Evolutionary conservation across 1,140 invertebrate species (phyloP), one percentile per base, ranked within the genome.

Genomic region (Pseudoatta argentina): DNA sequence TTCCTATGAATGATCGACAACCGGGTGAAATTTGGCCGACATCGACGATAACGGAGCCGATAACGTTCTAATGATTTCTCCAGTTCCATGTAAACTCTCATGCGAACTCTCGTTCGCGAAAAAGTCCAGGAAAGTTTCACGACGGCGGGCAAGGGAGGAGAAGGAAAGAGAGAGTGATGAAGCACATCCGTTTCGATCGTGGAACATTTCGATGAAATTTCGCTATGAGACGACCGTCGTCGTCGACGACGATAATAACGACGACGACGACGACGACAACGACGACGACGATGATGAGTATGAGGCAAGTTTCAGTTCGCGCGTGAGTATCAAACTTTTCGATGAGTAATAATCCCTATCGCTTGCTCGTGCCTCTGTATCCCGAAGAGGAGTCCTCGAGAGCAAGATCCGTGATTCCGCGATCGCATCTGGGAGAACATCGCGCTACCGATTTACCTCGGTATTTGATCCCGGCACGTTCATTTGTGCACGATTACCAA

Each of bases 291-390:
- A 30, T 30, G 30, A 30, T 30, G 24, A 79, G 61, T n/a, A 18
- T 12, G 39, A 51, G 21, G 3, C 18, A 61, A 82, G 79, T 72
- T 82, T 72, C 78, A 51, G 30, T 27, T 55, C 14, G 66, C 78
- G 53, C 24, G 55, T 73, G 77, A 75, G 71, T 72, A 34, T 85
- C 48, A 78, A 85, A 85, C 73, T 78, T 85, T 85, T 7, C 59
- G 34, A 57, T 18, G 73, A 57, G 39, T 59, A n/a, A 14, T 59
- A n/a, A 14, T 75, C 12, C 14, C 30, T 67, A 34, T 34, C 48
- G 39, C 8, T 77, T 27, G 55, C 51, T 83, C 55, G 53, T 21
- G 24, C n/a, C 27, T 7, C 55, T 59, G 57, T 67, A 73, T 44
- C 53, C 34, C 69, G 51, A 34, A 69, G 10, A 55, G 1, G 7